Evolutionary conservation across 2,888 invertebrate genomes (phyloP).

Genomic region (Drosophila incognita): DNA sequence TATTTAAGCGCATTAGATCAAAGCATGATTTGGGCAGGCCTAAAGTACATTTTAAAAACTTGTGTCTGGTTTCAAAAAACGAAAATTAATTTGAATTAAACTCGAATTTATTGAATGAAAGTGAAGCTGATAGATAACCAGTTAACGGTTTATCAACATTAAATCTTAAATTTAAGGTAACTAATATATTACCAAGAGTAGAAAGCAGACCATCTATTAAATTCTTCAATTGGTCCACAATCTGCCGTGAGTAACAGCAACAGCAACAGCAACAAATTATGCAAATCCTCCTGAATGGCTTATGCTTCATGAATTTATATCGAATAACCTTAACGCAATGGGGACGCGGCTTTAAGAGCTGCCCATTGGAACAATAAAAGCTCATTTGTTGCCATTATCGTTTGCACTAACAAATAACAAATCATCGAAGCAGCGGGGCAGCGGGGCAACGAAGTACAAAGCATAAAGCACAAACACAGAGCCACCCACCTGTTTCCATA

Average conservation of each 20-base stretch:
- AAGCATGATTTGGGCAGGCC: slow-evolving; percentile 1
- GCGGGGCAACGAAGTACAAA: slow-evolving; percentile 33
- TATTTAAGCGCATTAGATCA: slow-evolving; percentile 32
- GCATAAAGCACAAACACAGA: slow-evolving; percentile 20
- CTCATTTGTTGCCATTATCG: slow-evolving; percentile 81
- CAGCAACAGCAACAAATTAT: slow-evolving; percentile 62
- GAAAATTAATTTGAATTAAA: background rate
- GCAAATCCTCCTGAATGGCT: slow-evolving; percentile 75
- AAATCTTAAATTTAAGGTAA: background rate
- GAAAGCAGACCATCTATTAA: background rate
- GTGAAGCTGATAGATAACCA: background rate
- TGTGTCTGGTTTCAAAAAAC: too few relatives aligned
- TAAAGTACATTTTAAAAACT: background rate
- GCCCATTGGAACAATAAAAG: slow-evolving; percentile 74
- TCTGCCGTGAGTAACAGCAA: slow-evolving; percentile 1
- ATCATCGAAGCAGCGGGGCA: slow-evolving; percentile 62
- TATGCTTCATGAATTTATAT: slow-evolving; percentile 81
- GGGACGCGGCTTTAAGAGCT: slow-evolving; percentile 63
- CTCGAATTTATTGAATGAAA: background rate
- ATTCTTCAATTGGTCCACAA: background rate
- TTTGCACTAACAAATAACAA: slow-evolving; percentile 79
- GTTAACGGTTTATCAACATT: background rate
- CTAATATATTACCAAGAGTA: too few relatives aligned
- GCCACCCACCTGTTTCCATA: slow-evolving; percentile 54
- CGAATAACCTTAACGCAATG: slow-evolving; percentile 61